Base-by-base conservation (phyloP, 2,888 invertebrate species). In the Mellilla xanthometata region DNA sequence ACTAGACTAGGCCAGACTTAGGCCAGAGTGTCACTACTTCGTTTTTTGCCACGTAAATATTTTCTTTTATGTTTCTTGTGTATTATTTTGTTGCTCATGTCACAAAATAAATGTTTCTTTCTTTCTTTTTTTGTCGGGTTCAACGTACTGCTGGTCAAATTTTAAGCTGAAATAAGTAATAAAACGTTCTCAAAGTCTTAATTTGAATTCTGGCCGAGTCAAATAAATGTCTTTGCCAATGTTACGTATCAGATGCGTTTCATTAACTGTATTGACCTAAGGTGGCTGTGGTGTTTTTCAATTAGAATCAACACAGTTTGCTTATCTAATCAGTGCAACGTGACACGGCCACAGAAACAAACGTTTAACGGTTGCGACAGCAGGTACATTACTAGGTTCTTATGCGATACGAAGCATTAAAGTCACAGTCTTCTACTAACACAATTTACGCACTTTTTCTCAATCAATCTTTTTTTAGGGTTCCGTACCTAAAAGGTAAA, bases 321-420 rank as follows among this genome's bases (percentile, higher is more conserved):
- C 53, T 63, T 68, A 67, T 70, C 67, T 67, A 62, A 71, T 70
- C 66, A 65, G 40, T 44, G 62, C 57, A 65, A 66, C 68, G 69
- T 70, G 69, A 66, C 60, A 59, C 34, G 56, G 47, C 56, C 68
- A 65, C 54, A 57, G 60, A 68, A 64, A 64, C 48, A 54, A 65
- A 63, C 57, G 56, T 45, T 54, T 56, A 56, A 49, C 48, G 45
- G 55, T 78, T 75, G 65, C 70, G 59, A 67, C 68, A 76, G 34
- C 29, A 35, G 34, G 4, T 24, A 4, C 8, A 8, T 8, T 2
- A 24, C 7, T 19, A 19, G 3, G 3, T 19, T 50, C 62, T 65
- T 67, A 66, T 65, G 29, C 28, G 40, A 11, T 62, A 64, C 61
- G 60, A 58, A 70, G 71, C 64, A 60, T 76, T 72, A 62, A 67